A percentile compares a stretch with the other conserved stretches of the same genome.
phyloP scores from a whole-genome alignment of 2,113 vertebrate genomes.

The Pedetes capensis region DNA sequence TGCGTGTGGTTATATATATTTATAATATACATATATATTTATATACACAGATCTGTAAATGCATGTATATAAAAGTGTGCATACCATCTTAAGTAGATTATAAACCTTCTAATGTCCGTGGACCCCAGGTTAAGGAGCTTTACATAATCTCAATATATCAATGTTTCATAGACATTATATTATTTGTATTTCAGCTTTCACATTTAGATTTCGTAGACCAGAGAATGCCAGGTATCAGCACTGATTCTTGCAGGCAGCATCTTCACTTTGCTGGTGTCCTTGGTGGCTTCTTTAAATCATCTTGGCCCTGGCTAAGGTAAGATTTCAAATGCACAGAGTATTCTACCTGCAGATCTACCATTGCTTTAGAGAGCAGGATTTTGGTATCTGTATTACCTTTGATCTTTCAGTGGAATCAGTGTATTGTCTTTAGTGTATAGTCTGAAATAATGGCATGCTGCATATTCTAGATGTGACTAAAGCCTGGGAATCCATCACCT shows the following conservation, averaged over 20 bases:
- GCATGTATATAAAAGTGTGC: not conserved
- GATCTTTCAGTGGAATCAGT: not conserved
- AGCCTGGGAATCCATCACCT: slow-evolving; percentile 1
- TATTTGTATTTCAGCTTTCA: not conserved
- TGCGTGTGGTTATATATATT: not conserved
- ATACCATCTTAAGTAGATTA: not conserved
- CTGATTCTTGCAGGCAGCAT: not conserved
- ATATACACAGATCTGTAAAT: not conserved
- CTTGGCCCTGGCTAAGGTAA: not conserved
- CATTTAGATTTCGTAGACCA: not conserved
- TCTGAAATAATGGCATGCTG: not conserved
- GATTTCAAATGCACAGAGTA: not conserved
- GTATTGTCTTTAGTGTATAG: not conserved
- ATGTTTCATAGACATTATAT: not conserved
- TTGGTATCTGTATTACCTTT: not conserved
- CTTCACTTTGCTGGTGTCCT: not conserved
- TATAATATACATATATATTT: not conserved
- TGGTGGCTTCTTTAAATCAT: slow-evolving; percentile 19
- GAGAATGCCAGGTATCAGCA: not conserved
- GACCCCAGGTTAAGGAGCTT: not conserved
- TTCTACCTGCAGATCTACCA: not conserved
- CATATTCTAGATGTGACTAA: not conserved
- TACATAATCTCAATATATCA: not conserved
- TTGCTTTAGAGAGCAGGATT: not conserved
- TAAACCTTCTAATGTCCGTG: not conserved